Conservation (phyloP, 30 jellyfish, hydroid and myxozoan genomes). For the Haliclystus octoradiatus region DNA sequence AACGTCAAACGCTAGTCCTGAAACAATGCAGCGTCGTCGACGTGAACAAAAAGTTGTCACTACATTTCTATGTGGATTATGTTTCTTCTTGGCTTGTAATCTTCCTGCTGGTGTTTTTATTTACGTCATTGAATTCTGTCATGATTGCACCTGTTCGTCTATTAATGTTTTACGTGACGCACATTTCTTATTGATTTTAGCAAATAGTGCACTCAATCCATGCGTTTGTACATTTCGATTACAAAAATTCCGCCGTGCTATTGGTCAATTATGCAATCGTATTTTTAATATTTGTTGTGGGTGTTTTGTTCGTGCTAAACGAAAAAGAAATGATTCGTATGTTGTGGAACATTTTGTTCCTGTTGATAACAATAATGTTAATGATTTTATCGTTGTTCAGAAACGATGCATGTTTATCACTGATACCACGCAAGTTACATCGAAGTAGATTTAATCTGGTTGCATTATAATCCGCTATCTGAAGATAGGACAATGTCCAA, state of each 20-base stretch:
- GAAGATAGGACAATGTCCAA: too few species aligned
- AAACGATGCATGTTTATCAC: too few species aligned
- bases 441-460: too few species aligned
- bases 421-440: too few species aligned
- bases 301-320: too few species aligned
- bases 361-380: too few species aligned
- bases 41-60: conserved; percentile 41
- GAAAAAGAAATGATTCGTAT: too few species aligned
- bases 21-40: conserved; percentile 1
- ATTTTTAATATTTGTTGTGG: too few species aligned
- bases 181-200: conserved; percentile 31
- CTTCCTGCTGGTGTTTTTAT: conserved; percentile 42
- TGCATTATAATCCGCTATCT: too few species aligned
- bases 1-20: conserved; percentile 2
- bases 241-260: conserved; percentile 29
- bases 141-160: conserved; percentile 25
- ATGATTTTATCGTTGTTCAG: too few species aligned
- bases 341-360: too few species aligned
- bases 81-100: conserved; percentile 39
- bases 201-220: conserved; percentile 46
- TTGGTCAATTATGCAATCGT: too few species aligned
- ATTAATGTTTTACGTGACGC: conserved; percentile 32
- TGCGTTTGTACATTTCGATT: conserved; percentile 54
- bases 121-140: conserved; percentile 29
- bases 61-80: conserved; percentile 19